phyloP scores from a whole-genome alignment of 2,888 invertebrate species.

The Abscondita cerata region DNA sequence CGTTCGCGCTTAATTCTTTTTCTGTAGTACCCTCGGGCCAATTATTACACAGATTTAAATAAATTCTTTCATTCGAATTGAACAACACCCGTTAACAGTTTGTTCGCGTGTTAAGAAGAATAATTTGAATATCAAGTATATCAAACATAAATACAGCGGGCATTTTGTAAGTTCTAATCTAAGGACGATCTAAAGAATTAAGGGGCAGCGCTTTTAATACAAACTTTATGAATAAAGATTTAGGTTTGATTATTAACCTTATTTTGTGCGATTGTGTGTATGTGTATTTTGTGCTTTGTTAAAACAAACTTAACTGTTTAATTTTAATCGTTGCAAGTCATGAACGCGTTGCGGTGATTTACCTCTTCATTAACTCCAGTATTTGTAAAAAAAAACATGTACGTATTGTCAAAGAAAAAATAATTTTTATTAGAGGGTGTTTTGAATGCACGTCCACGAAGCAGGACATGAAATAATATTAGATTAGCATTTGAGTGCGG shows the following conservation, averaged over 20 bases:
- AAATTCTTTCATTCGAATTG: conserved; percentile 37
- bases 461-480: conserved; percentile 43
- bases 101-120: conserved; percentile 44
- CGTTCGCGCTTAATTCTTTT: conserved; percentile 26
- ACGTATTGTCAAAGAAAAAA: too few species aligned
- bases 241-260: conserved; percentile 31
- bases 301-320: conserved; percentile 21
- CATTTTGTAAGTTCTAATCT: conserved; percentile 45
- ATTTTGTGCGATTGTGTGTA: conserved; percentile 18
- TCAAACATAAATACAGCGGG: conserved; percentile 47
- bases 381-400: too few species aligned
- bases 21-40: conserved; percentile 29
- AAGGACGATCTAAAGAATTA: conserved; percentile 34
- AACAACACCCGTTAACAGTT: conserved; percentile 45
- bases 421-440: background rate
- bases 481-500: conserved; percentile 52
- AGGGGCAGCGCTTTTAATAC: conserved; percentile 37
- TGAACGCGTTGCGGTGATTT: conserved; percentile 12
- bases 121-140: conserved; percentile 48
- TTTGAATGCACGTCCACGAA: conserved; percentile 23
- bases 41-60: conserved; percentile 34
- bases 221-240: conserved; percentile 37
- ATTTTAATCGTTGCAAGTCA: conserved; percentile 22
- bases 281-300: conserved; percentile 20
- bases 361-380: too few species aligned